A percentile compares a stretch with the other conserved stretches of the same genome.
These are phyloP conservation scores for Hypena proboscidalis DNA, from an alignment of 2,888 invertebrate species.

Conservation along the genomic window DNA sequence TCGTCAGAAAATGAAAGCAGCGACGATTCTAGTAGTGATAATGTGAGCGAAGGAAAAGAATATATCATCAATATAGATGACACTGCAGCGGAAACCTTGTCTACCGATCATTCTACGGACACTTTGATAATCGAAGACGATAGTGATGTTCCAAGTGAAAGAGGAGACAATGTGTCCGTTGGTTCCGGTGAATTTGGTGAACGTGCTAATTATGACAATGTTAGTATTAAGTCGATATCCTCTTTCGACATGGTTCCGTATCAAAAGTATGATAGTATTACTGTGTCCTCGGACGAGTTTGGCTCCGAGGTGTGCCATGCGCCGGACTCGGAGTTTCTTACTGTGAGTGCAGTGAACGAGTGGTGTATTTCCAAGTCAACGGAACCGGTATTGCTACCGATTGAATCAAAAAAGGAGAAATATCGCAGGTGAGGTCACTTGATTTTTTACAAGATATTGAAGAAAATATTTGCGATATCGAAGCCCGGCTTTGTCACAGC, in stretches of 20 bases:
- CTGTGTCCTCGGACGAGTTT: conserved; percentile 81
- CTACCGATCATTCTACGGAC: conserved; percentile 78
- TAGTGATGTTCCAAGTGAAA: conserved; percentile 66
- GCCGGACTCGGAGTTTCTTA: conserved; percentile 76
- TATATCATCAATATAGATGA: conserved; percentile 71
- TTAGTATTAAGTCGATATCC: conserved; percentile 81
- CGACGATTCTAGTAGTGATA: conserved; percentile 66
- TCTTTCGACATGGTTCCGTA: conserved; percentile 82
- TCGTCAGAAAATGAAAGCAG: conserved; percentile 51
- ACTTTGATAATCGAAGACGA: conserved; percentile 77
- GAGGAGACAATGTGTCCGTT: conserved; percentile 65
- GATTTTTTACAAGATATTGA: conserved; percentile 54
- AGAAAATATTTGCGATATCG: conserved; percentile 73
- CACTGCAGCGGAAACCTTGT: conserved; percentile 69
- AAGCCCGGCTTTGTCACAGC: conserved; percentile 61
- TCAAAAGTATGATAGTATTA: conserved; percentile 81
- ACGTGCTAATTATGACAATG: conserved; percentile 79
- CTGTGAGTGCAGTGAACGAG: conserved; percentile 83
- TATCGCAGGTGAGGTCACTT: conserved; percentile 80
- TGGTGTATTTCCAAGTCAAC: conserved; percentile 78
- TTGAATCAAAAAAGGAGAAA: conserved; percentile 82
- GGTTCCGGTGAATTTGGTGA: conserved; percentile 69
- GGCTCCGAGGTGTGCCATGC: conserved; percentile 81
- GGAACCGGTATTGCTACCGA: conserved; percentile 73
- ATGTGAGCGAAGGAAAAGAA: conserved; percentile 63